Base-by-base conservation (phyloP, 2,888 invertebrate genomes). In the Monoplex corrugatus region DNA sequence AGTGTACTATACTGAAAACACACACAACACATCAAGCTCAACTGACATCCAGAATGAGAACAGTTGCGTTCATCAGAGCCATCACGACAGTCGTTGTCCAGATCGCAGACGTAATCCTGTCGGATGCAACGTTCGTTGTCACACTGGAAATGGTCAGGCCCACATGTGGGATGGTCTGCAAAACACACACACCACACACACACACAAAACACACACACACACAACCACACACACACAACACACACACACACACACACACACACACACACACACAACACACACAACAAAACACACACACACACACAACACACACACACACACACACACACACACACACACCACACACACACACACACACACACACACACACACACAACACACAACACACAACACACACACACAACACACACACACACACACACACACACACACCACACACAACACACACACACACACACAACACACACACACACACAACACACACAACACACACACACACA, bases 91-190 rank as follows among this genome's bases (percentile, higher is more conserved):
- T 97, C 97, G 92, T 97, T 96, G 92, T 97, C 97, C 0, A 97
- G 97, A 94, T 98, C 97, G 94, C 98, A 98, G 43, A 96, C 95
- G 97, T 97, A 97, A 43, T 96, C 95, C 45, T 96, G 96, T 0
- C 97, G 97, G 38, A 97, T 96, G 92, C 97, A 97, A 0, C 96
- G 93, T 13, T 1, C 88, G 85, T 96, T 96, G 91, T 97, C 97
- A 92, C 97, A 97, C 0, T 96, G 95, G 92, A 97, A 97, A 92
- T 97, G 97, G 86, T 97, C 96, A 0, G 95, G 13, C 13, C 50
- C 23, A 78, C 92, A 93, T 2, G 89, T 88, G 16, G 89, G 68
- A 43, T 82, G 86, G 23, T 68, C 89, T 89, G 89, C 23, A 68
- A 82, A 32, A 44, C 44, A 38, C 78, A n/a, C 28, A 45, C 16